Base-by-base conservation (phyloP, 2,797 vertebrate genomes). In the Sebastes reedi region DNA sequence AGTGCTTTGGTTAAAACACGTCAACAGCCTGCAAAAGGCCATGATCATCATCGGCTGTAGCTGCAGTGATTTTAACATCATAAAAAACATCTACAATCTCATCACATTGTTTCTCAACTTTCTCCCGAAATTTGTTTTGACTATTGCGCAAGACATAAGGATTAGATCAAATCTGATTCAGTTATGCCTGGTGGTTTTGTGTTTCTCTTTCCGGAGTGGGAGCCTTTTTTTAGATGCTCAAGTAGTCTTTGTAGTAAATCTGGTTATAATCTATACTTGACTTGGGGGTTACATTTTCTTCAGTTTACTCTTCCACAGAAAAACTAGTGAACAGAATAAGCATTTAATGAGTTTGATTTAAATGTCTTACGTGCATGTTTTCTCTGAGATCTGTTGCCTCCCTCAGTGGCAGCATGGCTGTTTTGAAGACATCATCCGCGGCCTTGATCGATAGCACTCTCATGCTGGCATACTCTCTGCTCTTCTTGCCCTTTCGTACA, bases 311-410 rank as follows among this genome's bases (percentile, higher is more conserved):
- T 77, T 70, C 54, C 18, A n/a, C 8, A 61, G 30, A 29, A 84
- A 86, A 84, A 88, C 22, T 5, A 30, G n/a, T 11, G n/a, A 76
- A 29, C 1, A 16, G 20, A 54, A 54, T 29, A 62, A 36, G 12
- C 32, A 12, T 18, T 70, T 16, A 22, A 34, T 18, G 6, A 50
- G 7, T 52, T 59, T n/a, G 22, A 62, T 30, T 79, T n/a, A 20
- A 25, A 58, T 25, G 27, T 75, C 88, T 88, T 95, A 99, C 99
- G 97, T 99, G 99, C 97, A 99, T 98, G 94, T 99, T 99, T 95
- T 99, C 99, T 94, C 98, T 95, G 89, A 99, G 96, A 91, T 99
- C 99, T 1, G 98, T 98, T 67, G 97, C 98, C 76, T 99, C 99
- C 75, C 97, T 96, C 61, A 99, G 96, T 2, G 97, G 97, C 12